A percentile compares a stretch with the other conserved stretches of the same genome.
Evolutionary conservation across 2,888 invertebrate species (phyloP).

Genomic region (Leucophenga maculata): DNA sequence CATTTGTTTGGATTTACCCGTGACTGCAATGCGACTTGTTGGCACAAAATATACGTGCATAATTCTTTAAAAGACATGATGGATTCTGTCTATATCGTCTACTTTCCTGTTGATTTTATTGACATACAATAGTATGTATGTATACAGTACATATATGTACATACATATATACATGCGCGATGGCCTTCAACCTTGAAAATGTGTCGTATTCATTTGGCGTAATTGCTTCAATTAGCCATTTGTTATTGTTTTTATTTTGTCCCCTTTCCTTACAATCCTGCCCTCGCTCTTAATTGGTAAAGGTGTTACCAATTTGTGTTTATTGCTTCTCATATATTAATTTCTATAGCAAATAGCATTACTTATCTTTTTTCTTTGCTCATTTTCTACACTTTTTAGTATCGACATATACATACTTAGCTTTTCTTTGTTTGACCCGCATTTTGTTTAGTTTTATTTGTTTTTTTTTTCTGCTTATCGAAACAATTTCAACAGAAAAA

Average conservation of each 20-base stretch:
- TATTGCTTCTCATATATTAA: not conserved
- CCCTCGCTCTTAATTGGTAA: not conserved
- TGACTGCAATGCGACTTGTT: not conserved
- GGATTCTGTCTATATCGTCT: slow-evolving; percentile 6
- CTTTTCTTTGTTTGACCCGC: not conserved
- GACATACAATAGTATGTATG: not conserved
- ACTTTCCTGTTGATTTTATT: slow-evolving; percentile 7
- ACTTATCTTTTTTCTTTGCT: too few relatives aligned
- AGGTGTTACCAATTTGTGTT: not conserved
- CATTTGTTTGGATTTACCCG: slow-evolving; percentile 28
- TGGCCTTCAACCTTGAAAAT: slow-evolving; percentile 18
- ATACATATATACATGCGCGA: not conserved
- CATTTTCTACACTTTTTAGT: too few relatives aligned
- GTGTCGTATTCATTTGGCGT: slow-evolving; percentile 2
- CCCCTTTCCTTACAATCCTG: not conserved
- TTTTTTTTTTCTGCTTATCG: not conserved
- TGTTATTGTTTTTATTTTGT: too few relatives aligned
- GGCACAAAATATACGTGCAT: not conserved
- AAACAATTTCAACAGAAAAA: too few relatives aligned
- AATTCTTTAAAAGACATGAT: not conserved
- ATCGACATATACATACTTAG: too few relatives aligned
- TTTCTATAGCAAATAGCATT: too few relatives aligned
- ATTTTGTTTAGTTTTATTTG: not conserved
- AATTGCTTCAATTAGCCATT: not conserved
- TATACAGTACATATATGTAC: not conserved